Percentiles rank a stretch among this genome's conserved stretches.
These are phyloP conservation scores for Circaetus cinerascens DNA, from an alignment of 2,113 vertebrate species.

Conservation along the genomic window DNA sequence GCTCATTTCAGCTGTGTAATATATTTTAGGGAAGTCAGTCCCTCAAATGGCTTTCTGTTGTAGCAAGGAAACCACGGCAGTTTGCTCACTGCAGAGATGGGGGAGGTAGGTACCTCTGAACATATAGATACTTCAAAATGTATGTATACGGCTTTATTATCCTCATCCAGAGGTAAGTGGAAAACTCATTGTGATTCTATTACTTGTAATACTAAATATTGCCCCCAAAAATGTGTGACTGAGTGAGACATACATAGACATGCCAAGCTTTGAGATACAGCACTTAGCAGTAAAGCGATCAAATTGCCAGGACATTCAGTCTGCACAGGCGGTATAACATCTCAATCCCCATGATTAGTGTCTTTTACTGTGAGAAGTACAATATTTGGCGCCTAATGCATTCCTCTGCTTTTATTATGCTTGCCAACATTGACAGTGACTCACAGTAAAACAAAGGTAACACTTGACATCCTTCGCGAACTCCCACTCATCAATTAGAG, in stretches of 20 bases:
- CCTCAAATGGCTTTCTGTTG: background rate
- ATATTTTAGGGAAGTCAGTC: background rate
- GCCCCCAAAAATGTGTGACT: background rate
- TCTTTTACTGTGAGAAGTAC: background rate
- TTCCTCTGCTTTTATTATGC: constrained; percentile 6
- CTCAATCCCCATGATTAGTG: background rate
- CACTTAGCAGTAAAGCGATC: background rate
- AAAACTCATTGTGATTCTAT: background rate
- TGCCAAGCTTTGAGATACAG: background rate
- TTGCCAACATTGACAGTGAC: constrained; percentile 28
- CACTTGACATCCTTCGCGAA: background rate
- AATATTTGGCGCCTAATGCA: constrained; percentile 9
- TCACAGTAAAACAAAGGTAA: constrained; percentile 44
- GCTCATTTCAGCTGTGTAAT: background rate
- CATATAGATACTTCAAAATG: background rate
- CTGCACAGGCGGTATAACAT: background rate
- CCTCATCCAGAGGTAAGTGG: background rate
- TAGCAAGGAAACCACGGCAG: background rate
- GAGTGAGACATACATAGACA: background rate
- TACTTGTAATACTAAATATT: background rate
- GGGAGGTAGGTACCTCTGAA: background rate
- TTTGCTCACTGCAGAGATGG: background rate
- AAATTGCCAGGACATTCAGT: background rate
- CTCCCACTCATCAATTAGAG: constrained; percentile 26
- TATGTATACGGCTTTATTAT: background rate